Conservation (phyloP, 30 jellyfish, hydroid and myxozoan species). For the Chrysaora quinquecirrha region DNA sequence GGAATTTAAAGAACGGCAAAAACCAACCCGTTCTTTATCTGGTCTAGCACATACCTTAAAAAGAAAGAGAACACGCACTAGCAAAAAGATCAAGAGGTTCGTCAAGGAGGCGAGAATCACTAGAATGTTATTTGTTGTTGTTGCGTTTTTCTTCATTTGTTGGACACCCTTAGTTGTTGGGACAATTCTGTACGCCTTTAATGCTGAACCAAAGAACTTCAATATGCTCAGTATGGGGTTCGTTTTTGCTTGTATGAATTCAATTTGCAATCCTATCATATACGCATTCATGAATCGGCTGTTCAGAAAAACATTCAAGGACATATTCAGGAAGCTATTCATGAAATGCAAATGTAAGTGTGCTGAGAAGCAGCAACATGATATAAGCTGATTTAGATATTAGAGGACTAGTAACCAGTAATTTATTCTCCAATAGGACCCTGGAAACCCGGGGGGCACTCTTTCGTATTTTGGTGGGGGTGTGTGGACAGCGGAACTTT, state of each 20-base stretch:
- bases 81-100: slow-evolving; percentile 50
- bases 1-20: background rate
- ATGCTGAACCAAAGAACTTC: slow-evolving; percentile 66
- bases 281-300: slow-evolving; percentile 86
- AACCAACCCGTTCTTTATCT: background rate
- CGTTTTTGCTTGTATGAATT: slow-evolving; percentile 86
- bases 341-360: slow-evolving; percentile 11
- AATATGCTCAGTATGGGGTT: slow-evolving; percentile 74
- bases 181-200: slow-evolving; percentile 70
- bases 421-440: no score
- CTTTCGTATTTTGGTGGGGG: no score
- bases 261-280: slow-evolving; percentile 88
- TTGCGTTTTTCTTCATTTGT: slow-evolving; percentile 81
- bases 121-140: slow-evolving; percentile 87
- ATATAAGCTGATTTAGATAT: no score
- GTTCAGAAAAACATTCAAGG: slow-evolving; percentile 75
- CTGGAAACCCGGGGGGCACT: no score
- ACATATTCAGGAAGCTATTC: slow-evolving; percentile 14
- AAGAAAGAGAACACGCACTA: slow-evolving; percentile 11
- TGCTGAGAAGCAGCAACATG: background rate
- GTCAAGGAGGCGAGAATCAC: slow-evolving; percentile 82
- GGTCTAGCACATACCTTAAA: background rate
- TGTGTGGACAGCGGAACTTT: no score
- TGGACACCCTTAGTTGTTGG: slow-evolving; percentile 98
- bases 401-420: no score